phyloP scores from a whole-genome alignment of 2,113 vertebrate species.

The Craseonycteris thonglongyai region DNA sequence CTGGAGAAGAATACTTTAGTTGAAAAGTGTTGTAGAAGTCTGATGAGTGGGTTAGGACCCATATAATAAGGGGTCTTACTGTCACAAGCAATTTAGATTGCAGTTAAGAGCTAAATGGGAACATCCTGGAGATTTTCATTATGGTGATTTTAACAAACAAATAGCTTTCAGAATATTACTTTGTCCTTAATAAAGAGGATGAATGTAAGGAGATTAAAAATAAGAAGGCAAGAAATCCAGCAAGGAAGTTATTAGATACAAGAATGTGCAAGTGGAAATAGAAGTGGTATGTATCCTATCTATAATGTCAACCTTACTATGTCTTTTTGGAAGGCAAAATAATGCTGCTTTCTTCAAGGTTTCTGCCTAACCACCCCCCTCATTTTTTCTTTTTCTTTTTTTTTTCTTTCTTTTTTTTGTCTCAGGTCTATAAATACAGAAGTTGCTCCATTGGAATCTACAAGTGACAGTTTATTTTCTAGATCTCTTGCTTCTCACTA shows the following conservation, averaged over 20 bases:
- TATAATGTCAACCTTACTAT: not conserved
- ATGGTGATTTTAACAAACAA: not conserved
- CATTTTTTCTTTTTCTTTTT: too few relatives aligned
- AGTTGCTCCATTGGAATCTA: not conserved
- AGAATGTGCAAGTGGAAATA: not conserved
- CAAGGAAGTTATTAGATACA: not conserved
- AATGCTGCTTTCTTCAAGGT: not conserved
- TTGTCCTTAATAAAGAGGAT: not conserved
- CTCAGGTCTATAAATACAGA: not conserved
- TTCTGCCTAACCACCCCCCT: too few relatives aligned
- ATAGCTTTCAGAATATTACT: not conserved
- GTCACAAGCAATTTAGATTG: not conserved
- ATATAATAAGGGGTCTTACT: not conserved
- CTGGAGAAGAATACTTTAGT: not conserved
- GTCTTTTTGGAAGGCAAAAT: not conserved
- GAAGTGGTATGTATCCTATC: not conserved
- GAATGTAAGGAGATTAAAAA: not conserved
- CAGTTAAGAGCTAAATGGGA: not conserved
- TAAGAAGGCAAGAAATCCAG: not conserved
- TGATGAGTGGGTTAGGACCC: not conserved
- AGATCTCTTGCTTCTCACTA: conserved; percentile 26
- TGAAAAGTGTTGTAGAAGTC: not conserved
- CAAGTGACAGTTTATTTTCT: conserved; percentile 16
- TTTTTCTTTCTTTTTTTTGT: not conserved
- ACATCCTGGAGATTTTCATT: not conserved